Conservation (phyloP, 2,797 vertebrate species). For the Loris lydekkerianus region DNA sequence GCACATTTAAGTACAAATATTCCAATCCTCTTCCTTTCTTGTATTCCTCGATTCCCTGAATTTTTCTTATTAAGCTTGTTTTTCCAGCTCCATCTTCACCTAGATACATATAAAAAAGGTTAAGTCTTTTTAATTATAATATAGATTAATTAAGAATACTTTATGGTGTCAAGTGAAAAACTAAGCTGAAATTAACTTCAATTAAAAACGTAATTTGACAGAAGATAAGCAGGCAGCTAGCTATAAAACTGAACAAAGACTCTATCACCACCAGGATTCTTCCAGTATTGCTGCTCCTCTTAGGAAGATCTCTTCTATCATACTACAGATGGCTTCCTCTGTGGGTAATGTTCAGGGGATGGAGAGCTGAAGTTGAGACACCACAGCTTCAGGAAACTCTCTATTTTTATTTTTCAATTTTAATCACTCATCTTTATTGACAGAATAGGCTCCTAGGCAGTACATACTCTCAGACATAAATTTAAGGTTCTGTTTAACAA, state of each 20-base stretch:
- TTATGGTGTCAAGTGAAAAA: conserved; percentile 22
- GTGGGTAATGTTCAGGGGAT: not conserved
- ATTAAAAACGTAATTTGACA: not conserved
- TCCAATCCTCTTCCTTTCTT: conserved; percentile 99
- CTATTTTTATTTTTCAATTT: not conserved
- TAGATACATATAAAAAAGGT: conserved; percentile 83
- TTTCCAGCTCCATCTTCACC: conserved; percentile 99
- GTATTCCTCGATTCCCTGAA: conserved; percentile 97
- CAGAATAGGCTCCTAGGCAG: conserved; percentile 87
- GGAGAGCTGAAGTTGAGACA: not conserved
- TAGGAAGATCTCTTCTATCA: not conserved
- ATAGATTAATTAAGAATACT: not conserved
- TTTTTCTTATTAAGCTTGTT: conserved; percentile 97
- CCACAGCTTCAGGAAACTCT: not conserved
- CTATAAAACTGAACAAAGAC: not conserved
- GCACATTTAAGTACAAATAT: conserved; percentile 97
- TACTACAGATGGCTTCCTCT: conserved; percentile 3
- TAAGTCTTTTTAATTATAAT: not conserved
- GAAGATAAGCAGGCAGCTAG: not conserved
- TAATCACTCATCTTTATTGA: conserved; percentile 88
- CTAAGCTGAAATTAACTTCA: not conserved
- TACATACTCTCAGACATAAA: conserved; percentile 84
- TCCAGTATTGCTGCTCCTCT: not conserved
- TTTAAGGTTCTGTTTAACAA: conserved; percentile 85
- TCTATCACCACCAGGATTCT: not conserved